These are phyloP conservation scores for Acipenser oxyrinchus DNA, from an alignment of 2,797 vertebrate species.

Conservation along the genomic window DNA sequence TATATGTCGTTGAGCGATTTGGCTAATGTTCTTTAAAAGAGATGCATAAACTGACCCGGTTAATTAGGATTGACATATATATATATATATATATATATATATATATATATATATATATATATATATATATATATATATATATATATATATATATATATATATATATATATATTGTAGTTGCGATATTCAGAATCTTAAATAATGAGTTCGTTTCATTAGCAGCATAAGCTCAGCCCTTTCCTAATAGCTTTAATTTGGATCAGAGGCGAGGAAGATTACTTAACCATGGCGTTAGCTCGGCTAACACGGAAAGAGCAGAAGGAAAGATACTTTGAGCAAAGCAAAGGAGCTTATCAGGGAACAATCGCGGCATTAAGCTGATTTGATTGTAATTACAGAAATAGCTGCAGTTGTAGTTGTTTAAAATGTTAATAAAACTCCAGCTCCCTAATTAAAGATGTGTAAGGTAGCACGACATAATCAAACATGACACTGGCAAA, in stretches of 20 bases:
- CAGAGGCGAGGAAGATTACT: constrained; percentile 50
- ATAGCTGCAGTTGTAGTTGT: constrained; percentile 44
- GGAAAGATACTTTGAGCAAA: constrained; percentile 48
- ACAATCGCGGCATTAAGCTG: constrained; percentile 54
- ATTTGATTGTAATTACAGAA: constrained; percentile 68
- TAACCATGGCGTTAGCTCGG: constrained; percentile 54
- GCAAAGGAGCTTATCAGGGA: constrained; percentile 59
- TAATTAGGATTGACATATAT: too few species aligned
- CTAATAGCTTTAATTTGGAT: constrained; percentile 53
- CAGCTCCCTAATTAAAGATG: constrained; percentile 49
- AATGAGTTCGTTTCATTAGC: constrained; percentile 3
- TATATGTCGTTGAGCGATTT: not conserved
- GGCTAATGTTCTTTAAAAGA: constrained; percentile 10
- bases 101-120: too few species aligned
- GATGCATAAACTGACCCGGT: too few species aligned
- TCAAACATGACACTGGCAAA: not conserved
- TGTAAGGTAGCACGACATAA: not conserved
- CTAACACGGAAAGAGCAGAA: constrained; percentile 51
- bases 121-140: too few species aligned
- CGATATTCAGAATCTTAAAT: not conserved
- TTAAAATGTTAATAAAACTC: constrained; percentile 54
- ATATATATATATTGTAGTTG: too few species aligned
- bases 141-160: too few species aligned
- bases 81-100: too few species aligned
- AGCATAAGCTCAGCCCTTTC: constrained; percentile 25